These are phyloP conservation scores for Silurus aristotelis DNA, from an alignment of 2,797 vertebrate genomes.

Conservation along the genomic window DNA sequence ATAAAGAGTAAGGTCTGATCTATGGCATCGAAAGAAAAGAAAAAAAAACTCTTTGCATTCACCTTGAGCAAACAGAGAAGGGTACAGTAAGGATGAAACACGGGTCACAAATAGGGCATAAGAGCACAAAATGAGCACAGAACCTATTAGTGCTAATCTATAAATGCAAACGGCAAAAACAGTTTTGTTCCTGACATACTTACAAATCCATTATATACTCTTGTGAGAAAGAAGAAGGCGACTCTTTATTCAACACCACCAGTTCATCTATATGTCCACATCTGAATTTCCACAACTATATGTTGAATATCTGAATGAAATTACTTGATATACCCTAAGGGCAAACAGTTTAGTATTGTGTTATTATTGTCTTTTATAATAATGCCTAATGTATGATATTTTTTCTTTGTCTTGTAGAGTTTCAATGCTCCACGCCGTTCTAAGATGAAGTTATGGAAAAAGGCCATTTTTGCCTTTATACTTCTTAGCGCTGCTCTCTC, in stretches of 20 bases:
- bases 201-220: background rate
- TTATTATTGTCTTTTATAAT: background rate
- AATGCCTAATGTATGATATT: slow-evolving; percentile 39
- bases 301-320: background rate
- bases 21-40: slow-evolving; percentile 24
- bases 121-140: background rate
- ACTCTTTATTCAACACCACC: slow-evolving; percentile 5
- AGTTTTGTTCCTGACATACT: background rate
- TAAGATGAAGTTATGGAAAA: slow-evolving; percentile 99
- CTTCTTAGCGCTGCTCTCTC: slow-evolving; percentile 88
- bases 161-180: background rate
- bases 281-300: background rate
- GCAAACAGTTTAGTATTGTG: background rate
- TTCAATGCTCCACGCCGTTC: slow-evolving; percentile 88
- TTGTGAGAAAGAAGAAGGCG: background rate
- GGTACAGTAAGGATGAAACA: slow-evolving; percentile 19
- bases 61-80: slow-evolving; percentile 19
- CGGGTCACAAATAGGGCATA: background rate
- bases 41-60: slow-evolving; percentile 25
- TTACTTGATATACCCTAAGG: background rate
- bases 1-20: slow-evolving; percentile 17
- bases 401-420: slow-evolving; percentile 76
- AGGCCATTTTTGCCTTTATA: slow-evolving; percentile 88
- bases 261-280: background rate
- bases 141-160: background rate